Base-by-base conservation (phyloP, 2,888 invertebrate genomes). In the Cyclophora albipunctata region DNA sequence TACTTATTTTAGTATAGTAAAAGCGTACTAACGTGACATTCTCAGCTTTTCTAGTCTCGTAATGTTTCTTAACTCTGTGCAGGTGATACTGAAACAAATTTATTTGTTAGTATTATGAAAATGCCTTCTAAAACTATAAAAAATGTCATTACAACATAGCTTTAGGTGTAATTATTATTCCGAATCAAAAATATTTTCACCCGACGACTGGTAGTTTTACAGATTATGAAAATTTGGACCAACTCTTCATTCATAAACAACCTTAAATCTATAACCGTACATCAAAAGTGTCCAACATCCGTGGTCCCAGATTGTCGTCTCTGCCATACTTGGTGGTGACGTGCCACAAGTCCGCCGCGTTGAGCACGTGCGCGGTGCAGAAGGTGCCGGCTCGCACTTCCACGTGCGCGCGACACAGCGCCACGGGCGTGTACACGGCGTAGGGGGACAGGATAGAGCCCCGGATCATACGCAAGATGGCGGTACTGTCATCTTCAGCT, bases 401-500 rank as follows among this genome's bases (percentile, higher is more conserved):
- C 2, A 79, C 69, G 53, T 79, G 76, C 0, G 85, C 74, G 0
- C 61, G 52, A 1, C 69, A 69, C 34, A 77, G 69, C 1, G 73
- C 80, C 2, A 69, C 72, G 0, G 71, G 64, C 1, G 64, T 59
- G 34, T 64, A 66, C 2, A 69, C 76, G 0, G 69, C 81, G 52
- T 70, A 75, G 0, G 76, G 73, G 0, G 73, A 68, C 34, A 85
- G 65, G 0, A 76, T 60, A 0, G 83, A 78, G 34, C 85, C 85
- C 4, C 84, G 75, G 2, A 80, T 76, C 64, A 85, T 66, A 3
- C 84, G 81, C 41, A 84, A 63, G 49, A 84, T 71, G 0, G 84
- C 73, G 1, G 85, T 84, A 44, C 58, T 69, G 58, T 85, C 84
- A 50, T 85, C 85, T 46, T 85, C 85, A 0, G 85, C 84, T 41